Conservation (phyloP, 2,113 vertebrate species). For the Coptodon rendalli region DNA sequence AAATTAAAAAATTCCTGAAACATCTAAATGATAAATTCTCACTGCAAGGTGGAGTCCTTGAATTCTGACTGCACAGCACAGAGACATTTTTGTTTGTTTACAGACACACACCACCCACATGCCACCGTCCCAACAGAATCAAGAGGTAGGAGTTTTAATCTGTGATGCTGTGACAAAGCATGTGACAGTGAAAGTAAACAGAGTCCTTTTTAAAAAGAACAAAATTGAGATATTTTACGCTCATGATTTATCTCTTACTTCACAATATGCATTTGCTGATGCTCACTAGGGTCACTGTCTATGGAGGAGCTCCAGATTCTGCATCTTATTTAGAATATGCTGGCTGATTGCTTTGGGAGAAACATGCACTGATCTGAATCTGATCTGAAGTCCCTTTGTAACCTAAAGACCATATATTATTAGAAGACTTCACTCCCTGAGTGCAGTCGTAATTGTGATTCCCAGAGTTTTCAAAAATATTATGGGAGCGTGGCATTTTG, state of each 20-base stretch:
- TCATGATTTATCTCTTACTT: not conserved
- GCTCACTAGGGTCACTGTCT: not conserved
- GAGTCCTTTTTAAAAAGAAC: not conserved
- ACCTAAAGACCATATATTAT: not conserved
- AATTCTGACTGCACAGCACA: not conserved
- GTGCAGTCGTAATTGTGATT: not conserved
- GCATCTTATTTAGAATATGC: not conserved
- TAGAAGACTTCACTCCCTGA: not conserved
- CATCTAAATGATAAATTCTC: not conserved
- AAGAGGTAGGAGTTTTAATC: constrained; percentile 1
- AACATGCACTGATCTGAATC: not conserved
- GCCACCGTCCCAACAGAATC: not conserved
- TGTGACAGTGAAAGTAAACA: not conserved
- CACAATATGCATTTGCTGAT: not conserved
- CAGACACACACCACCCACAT: constrained; percentile 5
- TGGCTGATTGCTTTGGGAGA: not conserved
- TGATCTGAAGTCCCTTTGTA: not conserved
- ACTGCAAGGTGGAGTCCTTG: not conserved
- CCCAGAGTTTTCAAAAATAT: not conserved
- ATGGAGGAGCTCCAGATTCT: not conserved
- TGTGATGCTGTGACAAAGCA: not conserved
- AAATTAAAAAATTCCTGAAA: not conserved
- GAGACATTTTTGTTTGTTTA: not conserved
- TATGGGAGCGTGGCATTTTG: not conserved
- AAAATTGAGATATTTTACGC: not conserved